Conservation (phyloP, 2,888 invertebrate genomes). For the Reticulitermes lucifugus region DNA sequence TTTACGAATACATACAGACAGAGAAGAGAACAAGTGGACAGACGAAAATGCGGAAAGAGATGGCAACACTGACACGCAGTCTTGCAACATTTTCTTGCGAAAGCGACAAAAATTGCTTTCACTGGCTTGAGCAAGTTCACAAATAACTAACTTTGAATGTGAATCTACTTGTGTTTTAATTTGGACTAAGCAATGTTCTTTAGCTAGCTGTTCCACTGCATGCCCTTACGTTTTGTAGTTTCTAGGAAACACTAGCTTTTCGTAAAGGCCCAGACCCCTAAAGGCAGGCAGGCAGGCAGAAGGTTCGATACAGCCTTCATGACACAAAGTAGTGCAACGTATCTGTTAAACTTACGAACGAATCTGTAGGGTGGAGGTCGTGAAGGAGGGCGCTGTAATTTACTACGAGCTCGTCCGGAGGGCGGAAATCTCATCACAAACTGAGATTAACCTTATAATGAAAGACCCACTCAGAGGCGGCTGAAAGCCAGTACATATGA, state of each 20-base stretch:
- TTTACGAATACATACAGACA: too few relatives aligned
- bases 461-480: not conserved
- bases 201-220: too few relatives aligned
- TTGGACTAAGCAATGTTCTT: too few relatives aligned
- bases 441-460: not conserved
- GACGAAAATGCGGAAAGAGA: too few relatives aligned
- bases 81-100: too few relatives aligned
- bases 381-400: not conserved
- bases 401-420: not conserved
- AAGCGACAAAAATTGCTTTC: too few relatives aligned
- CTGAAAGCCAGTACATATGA: not conserved
- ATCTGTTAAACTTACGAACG: not conserved
- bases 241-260: not conserved
- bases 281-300: not conserved
- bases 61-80: too few relatives aligned
- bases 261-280: not conserved
- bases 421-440: constrained; percentile 25
- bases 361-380: not conserved
- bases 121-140: too few relatives aligned
- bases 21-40: too few relatives aligned
- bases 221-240: too few relatives aligned
- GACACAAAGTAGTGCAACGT: not conserved
- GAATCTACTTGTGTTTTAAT: too few relatives aligned
- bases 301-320: not conserved
- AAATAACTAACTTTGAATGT: too few relatives aligned